Percentiles rank a stretch among this genome's conserved stretches.
phyloP scores from a whole-genome alignment of 2,113 vertebrate genomes.

The Myrmophylax atrothorax region DNA sequence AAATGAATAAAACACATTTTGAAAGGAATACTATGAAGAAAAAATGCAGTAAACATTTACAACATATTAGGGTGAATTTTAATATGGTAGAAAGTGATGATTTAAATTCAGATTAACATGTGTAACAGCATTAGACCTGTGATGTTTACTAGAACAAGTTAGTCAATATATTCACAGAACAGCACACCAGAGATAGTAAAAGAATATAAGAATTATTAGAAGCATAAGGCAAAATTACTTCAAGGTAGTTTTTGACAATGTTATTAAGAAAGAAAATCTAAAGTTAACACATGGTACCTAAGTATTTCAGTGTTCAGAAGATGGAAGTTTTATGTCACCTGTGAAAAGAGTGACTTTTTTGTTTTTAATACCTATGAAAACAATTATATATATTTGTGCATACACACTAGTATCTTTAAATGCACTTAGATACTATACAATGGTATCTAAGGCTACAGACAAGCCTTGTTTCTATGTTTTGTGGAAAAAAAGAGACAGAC shows the following conservation, averaged over 20 bases:
- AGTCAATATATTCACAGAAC: slow-evolving; percentile 54
- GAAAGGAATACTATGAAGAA: slow-evolving; percentile 23
- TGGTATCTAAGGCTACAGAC: slow-evolving; percentile 34
- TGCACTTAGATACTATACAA: slow-evolving; percentile 46
- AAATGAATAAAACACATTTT: slow-evolving; percentile 56
- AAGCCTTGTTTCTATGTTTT: not conserved
- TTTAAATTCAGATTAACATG: slow-evolving; percentile 15
- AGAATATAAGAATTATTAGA: slow-evolving; percentile 5
- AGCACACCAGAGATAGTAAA: slow-evolving; percentile 28
- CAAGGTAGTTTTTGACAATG: not conserved
- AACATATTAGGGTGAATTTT: slow-evolving; percentile 32
- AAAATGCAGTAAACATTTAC: slow-evolving; percentile 36
- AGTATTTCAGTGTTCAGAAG: not conserved
- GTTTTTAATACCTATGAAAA: not conserved
- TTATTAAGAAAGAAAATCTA: not conserved
- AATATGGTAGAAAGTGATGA: slow-evolving; percentile 43
- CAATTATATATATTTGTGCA: not conserved
- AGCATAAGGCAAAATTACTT: slow-evolving; percentile 3
- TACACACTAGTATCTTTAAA: not conserved
- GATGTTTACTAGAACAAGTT: slow-evolving; percentile 61
- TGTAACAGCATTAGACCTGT: slow-evolving; percentile 53
- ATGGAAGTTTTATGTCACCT: not conserved
- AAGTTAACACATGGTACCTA: slow-evolving; percentile 1
- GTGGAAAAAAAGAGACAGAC: slow-evolving; percentile 55
- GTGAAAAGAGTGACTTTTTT: slow-evolving; percentile 10